These are phyloP conservation scores for Aphaenogaster rudis DNA, from an alignment of 1,140 invertebrate genomes.

Conservation along the genomic window DNA sequence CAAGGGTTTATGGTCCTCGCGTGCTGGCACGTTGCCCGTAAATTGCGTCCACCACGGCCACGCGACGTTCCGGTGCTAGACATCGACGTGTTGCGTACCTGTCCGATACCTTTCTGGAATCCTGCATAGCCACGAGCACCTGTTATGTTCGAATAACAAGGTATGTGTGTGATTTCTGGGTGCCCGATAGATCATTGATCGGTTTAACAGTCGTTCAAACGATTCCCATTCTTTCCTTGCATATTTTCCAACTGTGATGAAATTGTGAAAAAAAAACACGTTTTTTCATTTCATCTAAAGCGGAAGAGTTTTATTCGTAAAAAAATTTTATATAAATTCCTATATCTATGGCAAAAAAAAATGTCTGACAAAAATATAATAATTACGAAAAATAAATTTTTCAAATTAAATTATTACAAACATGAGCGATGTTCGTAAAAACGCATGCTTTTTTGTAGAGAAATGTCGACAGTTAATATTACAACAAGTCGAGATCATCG, in stretches of 20 bases:
- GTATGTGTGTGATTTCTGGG: background rate
- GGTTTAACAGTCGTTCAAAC: background rate
- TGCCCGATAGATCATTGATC: background rate
- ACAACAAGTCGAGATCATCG: background rate
- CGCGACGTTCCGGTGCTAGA: constrained; percentile 35
- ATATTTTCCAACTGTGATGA: background rate
- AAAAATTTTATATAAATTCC: background rate
- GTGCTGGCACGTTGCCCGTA: constrained; percentile 75
- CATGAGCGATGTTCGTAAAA: background rate
- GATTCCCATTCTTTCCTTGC: background rate
- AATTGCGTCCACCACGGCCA: constrained; percentile 63
- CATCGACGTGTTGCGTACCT: constrained; percentile 41
- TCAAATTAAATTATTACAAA: background rate
- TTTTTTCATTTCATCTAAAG: background rate
- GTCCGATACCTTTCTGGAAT: constrained; percentile 22
- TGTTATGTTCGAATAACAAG: constrained; percentile 9
- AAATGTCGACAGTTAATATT: background rate
- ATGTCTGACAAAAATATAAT: background rate
- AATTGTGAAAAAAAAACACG: background rate
- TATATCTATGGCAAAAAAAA: background rate
- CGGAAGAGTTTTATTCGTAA: background rate
- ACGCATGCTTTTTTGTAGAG: background rate
- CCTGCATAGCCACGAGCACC: background rate
- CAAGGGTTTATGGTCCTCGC: constrained; percentile 72
- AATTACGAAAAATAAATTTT: background rate